Evolutionary conservation across 2,888 invertebrate genomes (phyloP), one percentile per base, ranked within the genome.

Genomic region (Euzophera pinguis): DNA sequence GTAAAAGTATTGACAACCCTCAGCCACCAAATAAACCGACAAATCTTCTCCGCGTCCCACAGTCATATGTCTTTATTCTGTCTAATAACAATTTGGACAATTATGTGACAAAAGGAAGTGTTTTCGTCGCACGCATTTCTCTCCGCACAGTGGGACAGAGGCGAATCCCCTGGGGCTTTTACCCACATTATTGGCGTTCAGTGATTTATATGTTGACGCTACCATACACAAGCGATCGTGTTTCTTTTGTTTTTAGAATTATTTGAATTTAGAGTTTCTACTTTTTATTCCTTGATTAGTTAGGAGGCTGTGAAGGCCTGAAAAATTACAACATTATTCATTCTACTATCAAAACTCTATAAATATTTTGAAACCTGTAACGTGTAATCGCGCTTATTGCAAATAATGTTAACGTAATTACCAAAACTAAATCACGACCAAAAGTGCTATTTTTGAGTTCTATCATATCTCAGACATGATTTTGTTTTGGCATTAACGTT

Each of bases 51-150:
- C 50, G 29, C 58, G 64, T 73, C 72, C 76, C 79, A 71, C 75
- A 76, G 81, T 75, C 84, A 88, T 90, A 85, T 84, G 88, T 89
- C 89, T 90, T 85, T 88, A 89, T 89, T 88, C 81, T 77, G 79
- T 79, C 85, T 89, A 90, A 90, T 90, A 90, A 89, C 90, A 88
- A 88, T 90, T 90, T 85, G 75, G 81, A 81, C 85, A 84, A 89
- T 88, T 88, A 89, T 84, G 85, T 87, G 87, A 88, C 88, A 85
- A 81, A 85, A 81, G 89, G 84, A 88, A 84, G 84, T 83, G 84
- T 85, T 83, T 75, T 78, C 80, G 77, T 71, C 76, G 75, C 67
- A 58, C 75, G 73, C 81, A 78, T 84, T 82, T 76, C 78, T 81
- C 77, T 71, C 62, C 56, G 58, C 41, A 22, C 22, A 17, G 61